Evolutionary conservation across 2,113 vertebrate species (phyloP).

Genomic region (Gymnarchus niloticus): DNA sequence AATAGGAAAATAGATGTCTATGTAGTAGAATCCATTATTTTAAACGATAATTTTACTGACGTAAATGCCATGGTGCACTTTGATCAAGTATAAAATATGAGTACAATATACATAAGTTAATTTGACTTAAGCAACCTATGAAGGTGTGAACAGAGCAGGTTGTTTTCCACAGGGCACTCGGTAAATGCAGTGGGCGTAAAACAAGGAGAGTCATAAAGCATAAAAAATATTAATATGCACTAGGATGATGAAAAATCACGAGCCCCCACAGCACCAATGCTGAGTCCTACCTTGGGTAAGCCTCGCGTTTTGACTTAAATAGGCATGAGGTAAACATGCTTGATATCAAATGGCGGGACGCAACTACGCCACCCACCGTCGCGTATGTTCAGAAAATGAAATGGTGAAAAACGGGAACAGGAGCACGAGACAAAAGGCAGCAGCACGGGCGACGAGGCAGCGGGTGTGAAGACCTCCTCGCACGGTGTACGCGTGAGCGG

Average conservation of each 20-base stretch:
- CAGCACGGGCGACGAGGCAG: background rate
- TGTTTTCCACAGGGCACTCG: background rate
- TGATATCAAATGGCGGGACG: background rate
- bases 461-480: background rate
- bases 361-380: background rate
- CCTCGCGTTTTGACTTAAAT: background rate
- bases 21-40: background rate
- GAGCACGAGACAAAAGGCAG: background rate
- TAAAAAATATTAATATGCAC: background rate
- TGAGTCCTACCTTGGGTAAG: background rate
- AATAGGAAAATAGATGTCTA: background rate
- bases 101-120: background rate
- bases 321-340: background rate
- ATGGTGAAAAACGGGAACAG: background rate
- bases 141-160: background rate
- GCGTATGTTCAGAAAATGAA: background rate
- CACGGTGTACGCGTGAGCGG: background rate
- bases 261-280: background rate
- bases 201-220: too few species aligned
- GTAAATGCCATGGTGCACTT: background rate
- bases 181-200: background rate
- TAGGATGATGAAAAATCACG: background rate
- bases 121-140: background rate
- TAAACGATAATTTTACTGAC: background rate
- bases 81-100: background rate